Base-by-base conservation (phyloP, 2,113 vertebrate genomes). In the Zootoca vivipara region DNA sequence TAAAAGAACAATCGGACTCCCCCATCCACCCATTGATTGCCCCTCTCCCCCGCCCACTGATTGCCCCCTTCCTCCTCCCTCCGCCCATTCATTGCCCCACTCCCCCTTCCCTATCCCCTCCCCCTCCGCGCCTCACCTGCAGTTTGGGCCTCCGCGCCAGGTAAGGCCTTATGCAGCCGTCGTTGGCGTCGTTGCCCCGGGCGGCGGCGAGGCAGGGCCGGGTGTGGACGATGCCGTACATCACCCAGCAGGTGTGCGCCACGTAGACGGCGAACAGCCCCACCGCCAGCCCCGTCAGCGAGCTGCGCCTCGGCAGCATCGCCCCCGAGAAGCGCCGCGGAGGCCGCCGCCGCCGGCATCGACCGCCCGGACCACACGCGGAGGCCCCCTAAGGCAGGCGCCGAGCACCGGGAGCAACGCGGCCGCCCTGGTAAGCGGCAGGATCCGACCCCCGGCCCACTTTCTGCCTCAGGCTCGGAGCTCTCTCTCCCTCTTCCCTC, bases 181-280 rank as follows among this genome's bases (percentile, higher is more conserved):
- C 96, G 86, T 90, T 65, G 16, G 82, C 82, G 26, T 91, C 46
- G 33, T 7, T 65, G n/a, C 22, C 82, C 18, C 38, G 16, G 64
- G 52, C n/a, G 65, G 46, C 46, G 7, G 38, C 52, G 30, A 65
- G 88, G 89, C 99, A 99, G 33, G 99, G 98, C 92, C 98, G 98
- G 15, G 98, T 99, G 95, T 98, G 98, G 79, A 99, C 98, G 22
- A 99, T 99, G 79, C 99, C 98, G 70, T 98, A 99, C 99, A 99
- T 99, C 82, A 99, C 98, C 99, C 99, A 99, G 96, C 98, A 99
- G 89, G 99, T 99, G 96, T 99, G 99, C 88, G 96, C 97, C 94
- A 99, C 98, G 74, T 99, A 99, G 46, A 98, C 97, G 87, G 98
- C 97, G 92, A 99, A 99, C 85, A 99, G 97, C 78, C 98, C 99